Conservation (phyloP, 2,113 vertebrate species). For the Thinocorus orbignyianus region DNA sequence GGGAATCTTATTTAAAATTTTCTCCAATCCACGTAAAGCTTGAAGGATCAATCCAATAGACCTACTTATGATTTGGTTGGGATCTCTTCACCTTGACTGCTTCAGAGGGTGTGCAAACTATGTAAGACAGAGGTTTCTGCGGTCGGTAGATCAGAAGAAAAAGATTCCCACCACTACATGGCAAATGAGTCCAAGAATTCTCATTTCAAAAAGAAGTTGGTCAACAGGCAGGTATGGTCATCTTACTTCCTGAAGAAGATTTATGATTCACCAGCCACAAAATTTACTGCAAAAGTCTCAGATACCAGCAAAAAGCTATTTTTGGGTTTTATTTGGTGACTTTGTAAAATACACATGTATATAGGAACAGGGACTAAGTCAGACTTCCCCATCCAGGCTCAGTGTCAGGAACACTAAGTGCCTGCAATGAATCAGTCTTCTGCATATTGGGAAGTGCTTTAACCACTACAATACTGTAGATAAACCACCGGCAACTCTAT, state of each 20-base stretch:
- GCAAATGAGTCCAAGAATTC: not conserved
- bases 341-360: not conserved
- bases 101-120: not conserved
- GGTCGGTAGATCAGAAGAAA: not conserved
- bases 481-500: not conserved
- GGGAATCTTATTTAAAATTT: not conserved
- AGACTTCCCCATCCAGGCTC: conserved; percentile 2
- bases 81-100: not conserved
- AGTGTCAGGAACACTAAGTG: not conserved
- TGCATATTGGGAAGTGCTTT: not conserved
- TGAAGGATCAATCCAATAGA: not conserved
- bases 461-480: not conserved
- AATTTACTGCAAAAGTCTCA: not conserved
- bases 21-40: not conserved
- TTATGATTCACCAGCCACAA: not conserved
- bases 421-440: not conserved
- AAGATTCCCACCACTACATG: not conserved
- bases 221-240: not conserved
- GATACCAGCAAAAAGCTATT: not conserved
- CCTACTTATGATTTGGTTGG: not conserved
- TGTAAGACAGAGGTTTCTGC: not conserved
- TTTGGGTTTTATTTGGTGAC: not conserved
- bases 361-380: not conserved
- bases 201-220: not conserved
- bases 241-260: not conserved